Evolutionary conservation across 2,888 invertebrate species (phyloP).

Genomic region (Dicycla oo): DNA sequence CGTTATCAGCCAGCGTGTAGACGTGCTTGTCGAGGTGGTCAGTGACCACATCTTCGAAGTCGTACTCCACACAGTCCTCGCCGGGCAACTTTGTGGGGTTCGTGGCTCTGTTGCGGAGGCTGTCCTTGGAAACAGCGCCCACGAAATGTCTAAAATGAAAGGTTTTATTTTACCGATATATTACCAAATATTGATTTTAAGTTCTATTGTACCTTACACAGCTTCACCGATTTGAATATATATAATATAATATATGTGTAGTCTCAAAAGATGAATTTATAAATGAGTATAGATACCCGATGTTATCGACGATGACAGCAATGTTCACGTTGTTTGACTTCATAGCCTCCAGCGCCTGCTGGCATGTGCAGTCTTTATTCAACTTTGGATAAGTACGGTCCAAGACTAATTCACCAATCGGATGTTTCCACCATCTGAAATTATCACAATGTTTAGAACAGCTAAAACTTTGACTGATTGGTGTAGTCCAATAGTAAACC

Average conservation of each 20-base stretch:
- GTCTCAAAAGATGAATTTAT: background rate
- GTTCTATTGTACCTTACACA: background rate
- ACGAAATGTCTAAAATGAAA: slow-evolving; percentile 60
- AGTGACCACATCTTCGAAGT: slow-evolving; percentile 69
- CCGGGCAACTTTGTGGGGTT: slow-evolving; percentile 66
- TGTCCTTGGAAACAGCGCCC: slow-evolving; percentile 78
- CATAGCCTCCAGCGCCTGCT: slow-evolving; percentile 92
- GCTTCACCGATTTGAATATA: background rate
- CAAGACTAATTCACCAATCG: slow-evolving; percentile 82
- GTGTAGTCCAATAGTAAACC: background rate
- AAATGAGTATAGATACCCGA: slow-evolving; percentile 70
- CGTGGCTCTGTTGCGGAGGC: slow-evolving; percentile 86
- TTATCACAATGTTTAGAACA: background rate
- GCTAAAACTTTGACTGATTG: background rate
- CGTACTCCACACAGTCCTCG: slow-evolving; percentile 87
- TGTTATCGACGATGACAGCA: slow-evolving; percentile 73
- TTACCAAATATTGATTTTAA: background rate
- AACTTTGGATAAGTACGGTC: slow-evolving; percentile 73
- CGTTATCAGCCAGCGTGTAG: slow-evolving; percentile 84
- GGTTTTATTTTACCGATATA: background rate
- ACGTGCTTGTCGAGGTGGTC: slow-evolving; percentile 92
- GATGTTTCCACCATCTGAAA: slow-evolving; percentile 71
- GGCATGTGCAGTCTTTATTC: slow-evolving; percentile 89
- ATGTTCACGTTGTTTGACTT: slow-evolving; percentile 56
- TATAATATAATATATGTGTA: too few relatives aligned